Base-by-base conservation (phyloP, 2,113 vertebrate genomes). In the Clarias batrachus region DNA sequence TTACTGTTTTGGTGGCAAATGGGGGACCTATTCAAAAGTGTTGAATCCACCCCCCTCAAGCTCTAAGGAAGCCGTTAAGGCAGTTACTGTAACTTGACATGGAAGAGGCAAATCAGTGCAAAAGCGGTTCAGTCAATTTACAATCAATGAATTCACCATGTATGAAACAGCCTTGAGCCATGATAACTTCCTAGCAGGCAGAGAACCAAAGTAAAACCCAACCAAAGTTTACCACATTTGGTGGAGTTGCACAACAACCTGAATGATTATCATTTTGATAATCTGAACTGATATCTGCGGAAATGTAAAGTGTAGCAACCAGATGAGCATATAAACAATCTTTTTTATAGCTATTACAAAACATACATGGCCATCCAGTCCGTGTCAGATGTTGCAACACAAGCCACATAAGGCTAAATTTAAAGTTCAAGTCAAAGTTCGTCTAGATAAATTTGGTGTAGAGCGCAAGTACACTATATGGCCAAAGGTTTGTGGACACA, bases 81-180 rank as follows among this genome's bases (percentile, higher is more conserved):
- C 13, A 48, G 48, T 8, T 48, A 48, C 37, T 54, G 54, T 70
- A 70, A 70, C 16, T 56, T 68, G 65, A 8, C 52, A 41, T 71
- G 54, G 30, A 54, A 33, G 27, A 81, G 57, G 16, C 56, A 84
- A 33, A 59, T 30, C 37, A 37, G 27, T 21, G 71, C 54, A n/a
- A 48, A 33, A 8, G 48, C 4, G 4, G 41, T 41, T 71, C 52
- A 37, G 60, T n/a, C 65, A 57, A 11, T 80, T 48, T 48, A 48
- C 76, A 16, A 41, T 79, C 88, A 85, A 89, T 88, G 87, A 84
- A 87, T 83, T 82, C 74, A 70, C 30, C 33, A 86, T 68, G 76
- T 90, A 92, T 88, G 86, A 89, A 84, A 91, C 87, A 86, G 86
- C 63, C 89, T 87, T 85, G 87, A 82, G 86, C 90, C 33, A 92